Conservation (phyloP, 2,797 vertebrate species). For the Syngnathus acus region DNA sequence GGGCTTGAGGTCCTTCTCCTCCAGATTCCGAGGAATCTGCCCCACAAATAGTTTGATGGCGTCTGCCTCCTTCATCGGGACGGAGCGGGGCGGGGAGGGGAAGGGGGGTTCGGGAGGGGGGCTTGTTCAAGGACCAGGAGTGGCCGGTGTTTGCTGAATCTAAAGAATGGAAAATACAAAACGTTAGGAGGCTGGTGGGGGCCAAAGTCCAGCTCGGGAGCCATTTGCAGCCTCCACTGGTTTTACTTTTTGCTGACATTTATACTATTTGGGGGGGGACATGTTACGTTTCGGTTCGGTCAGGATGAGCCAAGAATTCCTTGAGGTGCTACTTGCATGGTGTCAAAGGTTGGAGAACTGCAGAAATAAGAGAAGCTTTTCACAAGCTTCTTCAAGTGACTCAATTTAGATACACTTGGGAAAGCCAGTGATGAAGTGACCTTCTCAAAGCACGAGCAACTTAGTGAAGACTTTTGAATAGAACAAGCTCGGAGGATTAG, state of each 20-base stretch:
- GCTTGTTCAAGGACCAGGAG: constrained; percentile 32
- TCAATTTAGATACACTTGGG: background rate
- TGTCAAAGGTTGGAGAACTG: no score
- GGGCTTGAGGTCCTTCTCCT: constrained; percentile 77
- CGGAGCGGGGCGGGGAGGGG: constrained; percentile 37
- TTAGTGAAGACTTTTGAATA: background rate
- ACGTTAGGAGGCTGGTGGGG: background rate
- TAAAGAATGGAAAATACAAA: constrained; percentile 21
- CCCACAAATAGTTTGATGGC: constrained; percentile 78
- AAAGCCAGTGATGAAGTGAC: background rate
- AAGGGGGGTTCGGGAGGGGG: constrained; percentile 30
- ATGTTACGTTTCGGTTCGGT: no score
- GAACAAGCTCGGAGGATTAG: background rate
- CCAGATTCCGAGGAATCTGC: constrained; percentile 78
- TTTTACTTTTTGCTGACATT: no score
- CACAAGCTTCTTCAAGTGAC: background rate
- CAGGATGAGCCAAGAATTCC: no score
- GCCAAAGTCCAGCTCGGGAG: background rate
- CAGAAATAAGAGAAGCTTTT: background rate
- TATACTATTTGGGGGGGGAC: no score
- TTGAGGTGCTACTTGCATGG: no score
- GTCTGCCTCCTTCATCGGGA: constrained; percentile 77
- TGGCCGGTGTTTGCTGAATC: constrained; percentile 19
- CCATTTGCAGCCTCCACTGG: background rate
- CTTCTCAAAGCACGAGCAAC: background rate